Conservation (phyloP, 2,797 vertebrate species). For the Hoplostethus atlanticus region DNA sequence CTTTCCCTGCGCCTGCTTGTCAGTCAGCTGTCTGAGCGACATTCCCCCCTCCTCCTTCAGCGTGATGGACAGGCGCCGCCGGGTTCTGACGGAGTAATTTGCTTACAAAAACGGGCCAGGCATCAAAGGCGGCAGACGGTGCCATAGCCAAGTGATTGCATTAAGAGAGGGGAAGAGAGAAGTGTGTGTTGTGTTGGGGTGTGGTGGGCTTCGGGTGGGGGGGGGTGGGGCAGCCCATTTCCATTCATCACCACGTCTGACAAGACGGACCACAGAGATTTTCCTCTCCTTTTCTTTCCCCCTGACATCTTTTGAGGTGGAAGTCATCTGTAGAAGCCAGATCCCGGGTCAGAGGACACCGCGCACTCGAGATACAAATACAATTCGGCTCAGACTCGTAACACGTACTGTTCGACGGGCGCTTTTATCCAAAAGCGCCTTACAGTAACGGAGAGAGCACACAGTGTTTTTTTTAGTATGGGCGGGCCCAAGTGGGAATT, state of each 20-base stretch:
- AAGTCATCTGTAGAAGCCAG: constrained; percentile 42
- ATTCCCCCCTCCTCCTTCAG: constrained; percentile 77
- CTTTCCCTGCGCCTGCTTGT: constrained; percentile 76
- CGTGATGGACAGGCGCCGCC: constrained; percentile 84
- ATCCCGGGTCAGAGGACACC: constrained; percentile 28
- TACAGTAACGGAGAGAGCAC: not conserved
- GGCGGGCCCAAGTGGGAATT: no score
- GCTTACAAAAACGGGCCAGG: constrained; percentile 77
- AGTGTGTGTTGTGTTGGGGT: constrained; percentile 9
- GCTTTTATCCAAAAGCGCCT: no score
- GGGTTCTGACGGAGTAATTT: constrained; percentile 91
- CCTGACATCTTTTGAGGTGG: constrained; percentile 50
- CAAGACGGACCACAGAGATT: constrained; percentile 60
- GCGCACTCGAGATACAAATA: constrained; percentile 29
- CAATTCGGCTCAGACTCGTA: no score
- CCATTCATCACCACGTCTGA: constrained; percentile 78
- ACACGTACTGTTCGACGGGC: no score
- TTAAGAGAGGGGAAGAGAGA: constrained; percentile 62
- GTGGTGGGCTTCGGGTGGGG: constrained; percentile 1
- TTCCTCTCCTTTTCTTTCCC: constrained; percentile 41
- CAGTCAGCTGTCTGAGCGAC: constrained; percentile 86
- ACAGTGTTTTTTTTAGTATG: not conserved
- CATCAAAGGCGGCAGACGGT: constrained; percentile 79
- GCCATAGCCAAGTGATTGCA: constrained; percentile 81
- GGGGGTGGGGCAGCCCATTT: constrained; percentile 70